Base-by-base conservation (phyloP, 2,797 vertebrate genomes). In the Hyperoplus lanceolatus region DNA sequence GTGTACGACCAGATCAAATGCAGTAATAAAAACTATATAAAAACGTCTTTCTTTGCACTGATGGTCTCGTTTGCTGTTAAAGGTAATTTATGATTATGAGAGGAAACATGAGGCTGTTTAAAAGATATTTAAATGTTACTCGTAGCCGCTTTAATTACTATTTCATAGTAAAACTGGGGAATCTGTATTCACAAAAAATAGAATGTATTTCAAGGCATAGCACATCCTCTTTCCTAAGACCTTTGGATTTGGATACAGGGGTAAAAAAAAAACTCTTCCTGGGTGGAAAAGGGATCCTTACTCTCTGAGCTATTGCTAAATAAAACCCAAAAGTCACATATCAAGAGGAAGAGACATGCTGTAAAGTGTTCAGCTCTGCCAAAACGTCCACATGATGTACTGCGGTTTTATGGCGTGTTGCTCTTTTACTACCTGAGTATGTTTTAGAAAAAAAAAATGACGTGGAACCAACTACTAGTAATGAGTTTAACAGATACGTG, bases 401-500 rank as follows among this genome's bases (percentile, higher is more conserved):
- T 64, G 42, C 0, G 15, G 13, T 8, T 58, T 41, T 70, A 42
- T 61, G 5, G 13, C 29, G 3, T 29, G 1, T 53, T 55, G n/a
- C 4, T 21, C 6, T 38, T 53, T n/a, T 38, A 29, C 21, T 46
- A 46, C 36, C 45, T n/a, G n/a, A 67, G 7, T 43, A 53, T 57
- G 2, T 29, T 63, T 58, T 16, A 13, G 38, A 29, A 29, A 57
- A 73, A 56, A 65, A 42, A 18, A 13, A 10, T 3, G 21, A n/a
- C 4, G 7, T 18, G n/a, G 5, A n/a, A 8, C 51, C 46, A 18
- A 39, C 36, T 70, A 39, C 65, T 54, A 4, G 4, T 55, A 49
- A 73, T 48, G 39, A 77, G 69, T 53, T 55, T 38, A 21, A 29
- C 64, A 55, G 55, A 73, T 69, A 54, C 13, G 56, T 50, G 8